These are phyloP conservation scores for Schizaphis graminum DNA, from an alignment of 2,888 invertebrate genomes.

Conservation along the genomic window DNA sequence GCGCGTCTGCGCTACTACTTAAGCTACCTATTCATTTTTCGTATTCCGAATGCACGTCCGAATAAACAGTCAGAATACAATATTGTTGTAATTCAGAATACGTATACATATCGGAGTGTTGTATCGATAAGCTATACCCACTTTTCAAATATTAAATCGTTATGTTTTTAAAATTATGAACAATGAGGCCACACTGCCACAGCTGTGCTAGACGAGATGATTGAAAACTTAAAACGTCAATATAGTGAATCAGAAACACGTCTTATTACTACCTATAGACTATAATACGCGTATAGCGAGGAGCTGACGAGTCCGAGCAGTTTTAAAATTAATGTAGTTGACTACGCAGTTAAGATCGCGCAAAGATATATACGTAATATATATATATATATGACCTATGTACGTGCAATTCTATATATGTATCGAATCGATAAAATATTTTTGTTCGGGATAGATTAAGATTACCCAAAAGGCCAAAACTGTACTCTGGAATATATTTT, in stretches of 20 bases:
- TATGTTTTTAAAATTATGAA: not conserved
- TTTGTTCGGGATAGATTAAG: not conserved
- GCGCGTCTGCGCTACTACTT: not conserved
- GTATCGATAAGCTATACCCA: not conserved
- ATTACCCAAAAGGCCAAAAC: not conserved
- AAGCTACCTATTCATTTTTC: not conserved
- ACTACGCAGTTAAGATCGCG: not conserved
- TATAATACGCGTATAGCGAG: not conserved
- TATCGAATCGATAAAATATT: not conserved
- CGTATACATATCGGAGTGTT: not conserved
- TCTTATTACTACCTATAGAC: not conserved
- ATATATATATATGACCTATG: not conserved
- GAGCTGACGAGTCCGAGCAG: not conserved
- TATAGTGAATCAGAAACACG: not conserved
- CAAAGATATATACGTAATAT: not conserved
- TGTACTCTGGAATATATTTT: not conserved
- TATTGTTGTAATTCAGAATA: not conserved
- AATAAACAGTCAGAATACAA: conserved; percentile 8
- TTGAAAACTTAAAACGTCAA: not conserved
- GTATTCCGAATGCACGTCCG: conserved; percentile 17
- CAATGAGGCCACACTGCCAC: no score
- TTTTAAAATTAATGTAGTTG: not conserved
- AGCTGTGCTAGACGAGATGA: not conserved
- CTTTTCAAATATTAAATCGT: not conserved
- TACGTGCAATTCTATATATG: not conserved